Percentiles rank a stretch among this genome's conserved stretches.
Evolutionary conservation across 1,140 invertebrate genomes (phyloP).

Genomic region (Ooceraea biroi): DNA sequence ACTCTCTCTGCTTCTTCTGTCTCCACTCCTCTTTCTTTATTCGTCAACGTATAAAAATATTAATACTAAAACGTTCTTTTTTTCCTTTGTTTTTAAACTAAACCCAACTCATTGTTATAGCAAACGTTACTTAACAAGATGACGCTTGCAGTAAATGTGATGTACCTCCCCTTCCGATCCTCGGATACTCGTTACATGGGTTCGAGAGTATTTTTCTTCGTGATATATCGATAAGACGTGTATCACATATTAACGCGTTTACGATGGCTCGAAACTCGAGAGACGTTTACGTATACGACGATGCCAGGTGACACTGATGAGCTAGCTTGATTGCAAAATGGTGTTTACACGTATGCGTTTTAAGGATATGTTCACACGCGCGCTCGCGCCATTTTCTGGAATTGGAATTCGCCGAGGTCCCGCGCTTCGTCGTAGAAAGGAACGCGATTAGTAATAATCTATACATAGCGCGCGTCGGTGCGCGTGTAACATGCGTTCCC

Average conservation of each 20-base stretch:
- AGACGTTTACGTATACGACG: conserved; percentile 58
- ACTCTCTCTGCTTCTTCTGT: neutral
- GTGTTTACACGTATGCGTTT: conserved; percentile 69
- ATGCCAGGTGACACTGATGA: conserved; percentile 74
- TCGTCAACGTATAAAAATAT: conserved; percentile 71
- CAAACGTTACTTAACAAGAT: conserved; percentile 34
- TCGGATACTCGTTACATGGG: conserved; percentile 16
- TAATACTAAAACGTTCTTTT: conserved; percentile 61
- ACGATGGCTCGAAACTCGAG: conserved; percentile 52
- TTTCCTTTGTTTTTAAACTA: conserved; percentile 43
- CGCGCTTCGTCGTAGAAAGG: neutral
- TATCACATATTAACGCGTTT: conserved; percentile 55
- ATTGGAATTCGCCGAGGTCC: conserved; percentile 13
- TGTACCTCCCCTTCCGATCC: conserved; percentile 10
- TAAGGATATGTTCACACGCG: conserved; percentile 77
- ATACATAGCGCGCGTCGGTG: neutral
- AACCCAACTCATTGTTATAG: conserved; percentile 43
- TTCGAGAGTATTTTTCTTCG: conserved; percentile 63
- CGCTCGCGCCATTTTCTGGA: conserved; percentile 68
- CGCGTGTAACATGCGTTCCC: neutral
- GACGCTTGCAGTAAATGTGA: conserved; percentile 22
- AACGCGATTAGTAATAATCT: conserved; percentile 11
- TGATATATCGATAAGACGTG: conserved; percentile 47
- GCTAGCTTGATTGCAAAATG: conserved; percentile 75
- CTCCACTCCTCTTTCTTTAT: conserved; percentile 18